A percentile compares a stretch with the other conserved stretches of the same genome.
Evolutionary conservation across 2,113 vertebrate genomes (phyloP).

Genomic region (Cyphomyrus plagiostoma): DNA sequence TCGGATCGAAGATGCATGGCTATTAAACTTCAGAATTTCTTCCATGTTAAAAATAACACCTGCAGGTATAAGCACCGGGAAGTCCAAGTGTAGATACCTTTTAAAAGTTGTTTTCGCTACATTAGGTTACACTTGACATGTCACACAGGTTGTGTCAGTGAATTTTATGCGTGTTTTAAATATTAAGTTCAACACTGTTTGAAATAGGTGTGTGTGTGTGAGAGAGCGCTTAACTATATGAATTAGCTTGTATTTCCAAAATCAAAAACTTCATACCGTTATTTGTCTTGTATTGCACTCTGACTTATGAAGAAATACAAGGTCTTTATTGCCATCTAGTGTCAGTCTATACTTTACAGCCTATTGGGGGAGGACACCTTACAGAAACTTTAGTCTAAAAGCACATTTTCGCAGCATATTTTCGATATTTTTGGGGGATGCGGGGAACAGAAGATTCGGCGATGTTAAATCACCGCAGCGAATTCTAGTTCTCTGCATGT

Average conservation of each 20-base stretch:
- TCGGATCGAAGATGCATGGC: neutral
- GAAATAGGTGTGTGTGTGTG: neutral
- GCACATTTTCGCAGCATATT: neutral
- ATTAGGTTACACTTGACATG: neutral
- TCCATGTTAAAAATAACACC: neutral
- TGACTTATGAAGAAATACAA: neutral
- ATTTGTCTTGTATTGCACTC: neutral
- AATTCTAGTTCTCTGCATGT: neutral
- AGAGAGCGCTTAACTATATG: neutral
- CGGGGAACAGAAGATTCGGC: neutral
- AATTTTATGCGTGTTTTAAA: neutral
- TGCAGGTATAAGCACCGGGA: neutral
- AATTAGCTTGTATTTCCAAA: neutral
- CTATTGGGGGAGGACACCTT: neutral
- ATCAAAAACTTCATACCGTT: neutral
- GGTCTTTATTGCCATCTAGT: constrained; percentile 18
- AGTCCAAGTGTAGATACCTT: neutral
- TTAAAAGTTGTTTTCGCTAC: neutral
- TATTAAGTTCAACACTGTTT: neutral
- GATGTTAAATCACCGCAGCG: neutral
- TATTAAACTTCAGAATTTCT: neutral
- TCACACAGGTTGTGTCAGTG: neutral
- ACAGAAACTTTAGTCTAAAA: neutral
- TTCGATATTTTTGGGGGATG: neutral
- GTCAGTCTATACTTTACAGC: neutral